A percentile compares a stretch with the other conserved stretches of the same genome.
Conservation (phyloP, 64 coral and sea anemone species). For the Exaiptasia diaphana region DNA sequence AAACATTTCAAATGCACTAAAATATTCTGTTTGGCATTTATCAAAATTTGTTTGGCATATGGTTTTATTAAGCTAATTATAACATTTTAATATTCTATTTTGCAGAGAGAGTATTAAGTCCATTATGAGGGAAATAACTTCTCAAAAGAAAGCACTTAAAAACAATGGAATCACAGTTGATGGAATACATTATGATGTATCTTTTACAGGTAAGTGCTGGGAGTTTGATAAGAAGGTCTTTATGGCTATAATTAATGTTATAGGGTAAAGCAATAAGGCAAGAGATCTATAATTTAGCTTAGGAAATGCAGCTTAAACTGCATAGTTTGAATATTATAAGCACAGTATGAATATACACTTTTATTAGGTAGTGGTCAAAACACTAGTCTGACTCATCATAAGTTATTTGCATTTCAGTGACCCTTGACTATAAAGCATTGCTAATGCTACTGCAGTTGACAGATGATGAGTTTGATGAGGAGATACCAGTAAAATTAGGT, state of each 20-base stretch:
- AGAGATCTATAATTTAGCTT: no score
- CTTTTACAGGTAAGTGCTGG: slow-evolving; percentile 17
- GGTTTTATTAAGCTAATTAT: neutral
- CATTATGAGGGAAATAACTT: slow-evolving; percentile 1
- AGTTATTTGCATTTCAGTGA: slow-evolving; percentile 15
- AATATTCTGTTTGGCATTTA: no score
- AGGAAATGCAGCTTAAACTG: no score
- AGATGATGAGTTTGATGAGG: neutral
- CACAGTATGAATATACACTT: no score
- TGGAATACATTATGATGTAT: slow-evolving; percentile 27
- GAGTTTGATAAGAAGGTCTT: neutral
- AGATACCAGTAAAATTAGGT: neutral
- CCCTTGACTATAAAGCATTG: slow-evolving; percentile 50
- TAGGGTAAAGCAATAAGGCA: no score
- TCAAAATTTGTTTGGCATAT: no score
- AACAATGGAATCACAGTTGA: slow-evolving; percentile 39
- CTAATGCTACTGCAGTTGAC: slow-evolving; percentile 11
- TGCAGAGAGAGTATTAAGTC: neutral
- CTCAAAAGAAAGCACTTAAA: slow-evolving; percentile 1
- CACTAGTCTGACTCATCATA: no score
- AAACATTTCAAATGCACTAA: no score
- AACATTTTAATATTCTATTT: neutral
- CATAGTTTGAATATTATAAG: no score
- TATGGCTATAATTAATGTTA: no score
- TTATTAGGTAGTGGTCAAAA: no score